Evolutionary conservation across 2,113 vertebrate genomes (phyloP).

Genomic region (Hippoglossus stenolepis): DNA sequence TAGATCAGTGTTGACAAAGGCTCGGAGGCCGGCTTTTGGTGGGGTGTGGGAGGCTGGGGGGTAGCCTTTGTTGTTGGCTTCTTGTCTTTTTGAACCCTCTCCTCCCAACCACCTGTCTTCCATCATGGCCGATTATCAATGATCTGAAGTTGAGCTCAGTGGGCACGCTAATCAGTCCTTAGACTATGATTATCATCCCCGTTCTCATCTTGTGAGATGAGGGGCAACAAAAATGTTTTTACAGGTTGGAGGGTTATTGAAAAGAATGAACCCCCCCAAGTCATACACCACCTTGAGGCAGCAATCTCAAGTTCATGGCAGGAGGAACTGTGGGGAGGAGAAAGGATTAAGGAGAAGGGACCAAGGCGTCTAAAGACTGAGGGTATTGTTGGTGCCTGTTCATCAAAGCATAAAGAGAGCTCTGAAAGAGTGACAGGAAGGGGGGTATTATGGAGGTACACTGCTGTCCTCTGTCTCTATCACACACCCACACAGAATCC

Average conservation of each 20-base stretch:
- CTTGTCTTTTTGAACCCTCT: conserved; percentile 54
- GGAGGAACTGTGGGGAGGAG: conserved; percentile 42
- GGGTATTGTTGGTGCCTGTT: conserved; percentile 72
- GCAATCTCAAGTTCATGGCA: conserved; percentile 69
- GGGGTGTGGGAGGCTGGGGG: conserved; percentile 18
- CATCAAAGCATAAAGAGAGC: conserved; percentile 70
- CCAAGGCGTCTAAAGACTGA: conserved; percentile 64
- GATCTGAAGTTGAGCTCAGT: conserved; percentile 4
- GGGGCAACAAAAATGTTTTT: not conserved
- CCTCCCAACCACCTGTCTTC: conserved; percentile 59
- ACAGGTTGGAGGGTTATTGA: conserved; percentile 1
- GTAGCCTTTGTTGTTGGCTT: conserved; percentile 67
- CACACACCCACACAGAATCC: not conserved
- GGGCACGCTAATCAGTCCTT: not conserved
- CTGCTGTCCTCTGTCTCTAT: conserved; percentile 2
- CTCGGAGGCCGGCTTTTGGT: conserved; percentile 39
- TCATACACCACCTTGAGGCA: conserved; percentile 5
- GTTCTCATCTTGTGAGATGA: not conserved
- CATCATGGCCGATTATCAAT: conserved; percentile 58
- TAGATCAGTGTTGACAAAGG: conserved; percentile 65
- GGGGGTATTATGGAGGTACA: conserved; percentile 31
- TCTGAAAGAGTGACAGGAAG: conserved; percentile 28
- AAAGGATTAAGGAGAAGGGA: conserved; percentile 67
- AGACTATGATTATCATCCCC: not conserved
- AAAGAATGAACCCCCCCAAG: not conserved